Conservation (phyloP, 2,113 vertebrate species). For the Chaenogobius annularis region DNA sequence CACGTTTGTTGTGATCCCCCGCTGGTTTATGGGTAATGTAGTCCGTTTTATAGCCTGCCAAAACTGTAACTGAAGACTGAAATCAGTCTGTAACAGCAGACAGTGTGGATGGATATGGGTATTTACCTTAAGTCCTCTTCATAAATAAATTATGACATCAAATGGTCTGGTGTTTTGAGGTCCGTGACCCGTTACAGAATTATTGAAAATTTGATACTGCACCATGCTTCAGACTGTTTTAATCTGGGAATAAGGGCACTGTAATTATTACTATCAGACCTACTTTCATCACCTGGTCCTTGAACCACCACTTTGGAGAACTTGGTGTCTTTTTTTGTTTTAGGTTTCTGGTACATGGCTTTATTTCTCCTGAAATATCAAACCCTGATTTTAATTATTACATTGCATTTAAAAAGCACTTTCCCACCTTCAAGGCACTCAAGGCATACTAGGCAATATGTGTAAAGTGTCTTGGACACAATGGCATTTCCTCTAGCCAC, state of each 20-base stretch:
- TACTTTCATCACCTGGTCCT: background rate
- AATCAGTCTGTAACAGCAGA: background rate
- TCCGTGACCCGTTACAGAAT: background rate
- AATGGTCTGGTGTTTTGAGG: background rate
- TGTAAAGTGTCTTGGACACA: too few relatives aligned
- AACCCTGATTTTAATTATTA: background rate
- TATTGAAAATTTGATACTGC: background rate
- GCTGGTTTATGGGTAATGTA: conserved; percentile 65
- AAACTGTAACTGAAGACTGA: background rate
- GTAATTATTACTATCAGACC: background rate
- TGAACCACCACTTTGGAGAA: background rate
- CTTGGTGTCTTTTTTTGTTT: background rate
- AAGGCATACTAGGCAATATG: too few relatives aligned
- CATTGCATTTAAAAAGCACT: too few relatives aligned
- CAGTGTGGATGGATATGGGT: background rate
- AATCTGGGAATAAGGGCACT: background rate
- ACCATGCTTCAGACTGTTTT: background rate
- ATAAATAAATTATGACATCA: background rate
- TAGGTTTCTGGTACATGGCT: background rate
- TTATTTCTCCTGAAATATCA: background rate
- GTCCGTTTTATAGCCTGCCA: conserved; percentile 22
- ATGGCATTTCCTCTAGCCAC: too few relatives aligned
- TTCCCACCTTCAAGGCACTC: too few relatives aligned
- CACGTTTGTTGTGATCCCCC: conserved; percentile 50
- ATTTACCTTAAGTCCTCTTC: background rate